These are phyloP conservation scores for Cerastis rubricosa DNA, from an alignment of 2,888 invertebrate species.

Conservation along the genomic window DNA sequence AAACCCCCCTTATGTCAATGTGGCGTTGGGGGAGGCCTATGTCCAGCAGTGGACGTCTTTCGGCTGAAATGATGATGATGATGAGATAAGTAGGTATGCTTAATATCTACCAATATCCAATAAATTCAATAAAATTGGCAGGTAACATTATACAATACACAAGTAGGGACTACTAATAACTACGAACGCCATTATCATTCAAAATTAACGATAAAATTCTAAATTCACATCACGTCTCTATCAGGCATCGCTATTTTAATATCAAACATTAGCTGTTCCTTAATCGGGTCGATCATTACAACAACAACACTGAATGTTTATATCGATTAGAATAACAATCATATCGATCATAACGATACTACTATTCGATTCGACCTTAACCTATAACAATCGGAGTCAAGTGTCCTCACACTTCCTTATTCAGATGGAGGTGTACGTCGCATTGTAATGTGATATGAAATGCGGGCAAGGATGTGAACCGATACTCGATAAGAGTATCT, in stretches of 20 bases:
- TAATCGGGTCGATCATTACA: conserved; percentile 61
- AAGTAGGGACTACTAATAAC: neutral
- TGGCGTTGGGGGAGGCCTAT: too few relatives aligned
- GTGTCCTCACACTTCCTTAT: conserved; percentile 77
- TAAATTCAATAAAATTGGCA: neutral
- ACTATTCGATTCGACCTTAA: conserved; percentile 74
- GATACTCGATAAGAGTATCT: conserved; percentile 43
- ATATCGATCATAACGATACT: conserved; percentile 44
- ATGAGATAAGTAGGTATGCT: too few relatives aligned
- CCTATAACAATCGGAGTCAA: conserved; percentile 72
- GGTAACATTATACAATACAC: neutral
- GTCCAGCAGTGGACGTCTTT: too few relatives aligned
- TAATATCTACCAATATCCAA: neutral
- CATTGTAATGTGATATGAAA: conserved; percentile 75
- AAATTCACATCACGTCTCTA: conserved; percentile 47
- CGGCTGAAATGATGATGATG: too few relatives aligned
- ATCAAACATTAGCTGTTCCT: conserved; percentile 31
- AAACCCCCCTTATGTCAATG: too few relatives aligned
- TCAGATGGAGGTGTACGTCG: conserved; percentile 69
- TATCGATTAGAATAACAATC: conserved; percentile 62
- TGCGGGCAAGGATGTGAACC: conserved; percentile 73
- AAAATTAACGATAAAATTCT: conserved; percentile 29
- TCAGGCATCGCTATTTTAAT: conserved; percentile 42
- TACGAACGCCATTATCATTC: neutral
- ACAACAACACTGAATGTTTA: conserved; percentile 51